A percentile compares a stretch with the other conserved stretches of the same genome.
Evolutionary conservation across 1,140 invertebrate genomes (phyloP).

Genomic region (Geopemphigus sp.): DNA sequence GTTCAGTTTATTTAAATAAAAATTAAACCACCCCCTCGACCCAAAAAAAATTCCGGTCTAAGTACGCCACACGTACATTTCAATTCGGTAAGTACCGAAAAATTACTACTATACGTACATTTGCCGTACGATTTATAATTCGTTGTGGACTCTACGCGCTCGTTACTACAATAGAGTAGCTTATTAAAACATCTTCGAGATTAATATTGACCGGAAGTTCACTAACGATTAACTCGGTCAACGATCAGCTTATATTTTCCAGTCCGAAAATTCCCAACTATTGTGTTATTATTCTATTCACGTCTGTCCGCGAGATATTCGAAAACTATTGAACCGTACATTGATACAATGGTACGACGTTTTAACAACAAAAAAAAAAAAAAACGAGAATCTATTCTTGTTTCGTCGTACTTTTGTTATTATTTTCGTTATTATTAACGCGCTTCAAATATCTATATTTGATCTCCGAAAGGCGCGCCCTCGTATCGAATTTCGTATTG

Average conservation of each 20-base stretch:
- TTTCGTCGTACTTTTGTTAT: neutral
- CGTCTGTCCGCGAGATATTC: neutral
- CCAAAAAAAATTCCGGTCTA: too few relatives aligned
- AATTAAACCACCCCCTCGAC: too few relatives aligned
- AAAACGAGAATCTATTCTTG: constrained; percentile 12
- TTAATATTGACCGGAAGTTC: constrained; percentile 10
- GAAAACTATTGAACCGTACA: constrained; percentile 26
- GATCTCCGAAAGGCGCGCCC: neutral
- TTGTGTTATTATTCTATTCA: constrained; percentile 27
- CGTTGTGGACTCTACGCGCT: too few relatives aligned
- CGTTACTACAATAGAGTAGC: too few relatives aligned
- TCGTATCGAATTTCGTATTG: constrained; percentile 21
- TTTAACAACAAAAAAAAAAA: constrained; percentile 28
- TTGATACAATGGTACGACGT: neutral
- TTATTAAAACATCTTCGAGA: neutral
- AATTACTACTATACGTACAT: too few relatives aligned
- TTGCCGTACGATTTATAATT: too few relatives aligned
- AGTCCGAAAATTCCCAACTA: neutral
- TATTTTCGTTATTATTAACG: neutral
- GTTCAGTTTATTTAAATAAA: too few relatives aligned
- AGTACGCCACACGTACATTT: too few relatives aligned
- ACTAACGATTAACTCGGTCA: neutral
- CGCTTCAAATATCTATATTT: constrained; percentile 14
- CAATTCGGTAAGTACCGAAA: too few relatives aligned
- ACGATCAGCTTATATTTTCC: constrained; percentile 1